Percentiles rank a stretch among this genome's conserved stretches.
These are phyloP conservation scores for Fratercula arctica DNA, from an alignment of 2,797 vertebrate genomes.

Conservation along the genomic window DNA sequence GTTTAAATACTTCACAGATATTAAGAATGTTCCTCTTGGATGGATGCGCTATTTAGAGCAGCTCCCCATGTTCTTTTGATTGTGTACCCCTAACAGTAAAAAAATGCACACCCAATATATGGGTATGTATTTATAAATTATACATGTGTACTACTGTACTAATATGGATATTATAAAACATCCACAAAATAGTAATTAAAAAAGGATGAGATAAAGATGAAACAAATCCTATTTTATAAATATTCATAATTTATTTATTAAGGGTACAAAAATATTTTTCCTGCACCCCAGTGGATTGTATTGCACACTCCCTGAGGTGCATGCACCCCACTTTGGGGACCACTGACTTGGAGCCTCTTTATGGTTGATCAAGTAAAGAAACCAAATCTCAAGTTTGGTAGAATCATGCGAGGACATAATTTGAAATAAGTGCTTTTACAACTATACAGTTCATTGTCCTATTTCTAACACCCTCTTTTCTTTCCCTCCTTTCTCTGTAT, in stretches of 20 bases:
- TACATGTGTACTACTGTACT: background rate
- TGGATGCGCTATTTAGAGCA: background rate
- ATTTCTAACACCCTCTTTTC: background rate
- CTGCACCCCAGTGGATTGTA: background rate
- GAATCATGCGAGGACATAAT: background rate
- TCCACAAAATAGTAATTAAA: background rate
- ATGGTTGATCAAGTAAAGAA: background rate
- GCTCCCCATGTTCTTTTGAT: background rate
- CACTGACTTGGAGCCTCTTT: background rate
- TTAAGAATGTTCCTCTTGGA: background rate
- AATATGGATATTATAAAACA: background rate
- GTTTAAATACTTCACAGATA: background rate
- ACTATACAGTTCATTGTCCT: background rate
- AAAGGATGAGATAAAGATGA: background rate
- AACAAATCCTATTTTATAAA: background rate
- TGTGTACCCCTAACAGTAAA: accelerated
- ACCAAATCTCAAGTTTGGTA: background rate
- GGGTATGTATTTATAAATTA: background rate
- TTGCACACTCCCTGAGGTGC: background rate
- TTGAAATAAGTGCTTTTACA: background rate
- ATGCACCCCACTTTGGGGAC: background rate
- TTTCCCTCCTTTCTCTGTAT: background rate
- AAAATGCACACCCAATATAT: no score
- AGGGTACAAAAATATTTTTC: background rate
- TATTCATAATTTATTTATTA: background rate